Evolutionary conservation across 2,797 vertebrate genomes (phyloP).

Genomic region (Synaphobranchus kaupii): DNA sequence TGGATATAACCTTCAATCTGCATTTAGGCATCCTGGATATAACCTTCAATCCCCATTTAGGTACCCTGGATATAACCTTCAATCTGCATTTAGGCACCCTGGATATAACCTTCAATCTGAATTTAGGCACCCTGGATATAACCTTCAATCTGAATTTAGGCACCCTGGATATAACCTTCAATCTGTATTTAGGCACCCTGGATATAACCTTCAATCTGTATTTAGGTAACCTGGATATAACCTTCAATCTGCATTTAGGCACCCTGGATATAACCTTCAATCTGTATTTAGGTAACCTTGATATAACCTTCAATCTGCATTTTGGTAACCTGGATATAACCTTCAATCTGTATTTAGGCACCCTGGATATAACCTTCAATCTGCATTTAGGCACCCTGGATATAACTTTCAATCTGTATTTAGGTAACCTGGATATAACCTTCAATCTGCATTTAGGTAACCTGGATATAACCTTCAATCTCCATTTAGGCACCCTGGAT

Average conservation of each 20-base stretch:
- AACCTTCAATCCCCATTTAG: no score
- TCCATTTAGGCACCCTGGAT: no score
- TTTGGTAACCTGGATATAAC: background rate
- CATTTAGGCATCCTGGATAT: background rate
- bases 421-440: no score
- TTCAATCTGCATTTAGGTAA: no score
- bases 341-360: background rate
- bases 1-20: background rate
- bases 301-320: background rate
- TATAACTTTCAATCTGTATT: no score
- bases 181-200: no score
- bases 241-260: background rate
- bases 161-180: no score
- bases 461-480: no score
- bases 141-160: no score
- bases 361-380: background rate
- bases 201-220: background rate
- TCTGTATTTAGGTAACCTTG: no score
- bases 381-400: background rate
- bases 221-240: background rate
- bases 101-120: background rate
- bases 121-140: no score
- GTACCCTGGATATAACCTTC: background rate
- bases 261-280: background rate
- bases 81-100: background rate